phyloP scores from a whole-genome alignment of 2,113 vertebrate species.

The Pseudonaja textilis region DNA sequence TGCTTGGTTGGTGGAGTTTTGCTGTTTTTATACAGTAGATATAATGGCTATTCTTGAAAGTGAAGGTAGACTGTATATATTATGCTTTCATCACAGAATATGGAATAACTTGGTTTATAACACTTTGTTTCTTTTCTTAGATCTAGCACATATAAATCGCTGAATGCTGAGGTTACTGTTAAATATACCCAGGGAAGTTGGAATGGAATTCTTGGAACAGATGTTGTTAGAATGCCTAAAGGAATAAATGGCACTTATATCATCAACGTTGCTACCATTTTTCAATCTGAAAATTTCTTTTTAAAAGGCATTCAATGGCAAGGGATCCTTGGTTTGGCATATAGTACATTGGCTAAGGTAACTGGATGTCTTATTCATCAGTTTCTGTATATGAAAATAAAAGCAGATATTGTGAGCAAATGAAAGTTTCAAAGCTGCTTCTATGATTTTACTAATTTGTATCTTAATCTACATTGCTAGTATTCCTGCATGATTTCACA shows the following conservation, averaged over 20 bases:
- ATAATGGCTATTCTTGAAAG: background rate
- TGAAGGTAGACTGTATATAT: background rate
- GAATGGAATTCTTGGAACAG: conserved; percentile 87
- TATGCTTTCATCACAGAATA: background rate
- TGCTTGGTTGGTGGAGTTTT: background rate
- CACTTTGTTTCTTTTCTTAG: conserved; percentile 60
- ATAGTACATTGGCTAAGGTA: conserved; percentile 86
- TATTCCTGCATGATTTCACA: background rate
- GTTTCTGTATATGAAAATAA: background rate
- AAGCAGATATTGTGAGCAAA: background rate
- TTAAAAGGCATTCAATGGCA: conserved; percentile 91
- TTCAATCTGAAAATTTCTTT: conserved; percentile 90
- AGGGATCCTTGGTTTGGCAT: conserved; percentile 93
- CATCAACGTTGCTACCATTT: conserved; percentile 89
- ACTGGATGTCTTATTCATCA: conserved; percentile 23
- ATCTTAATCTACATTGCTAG: background rate
- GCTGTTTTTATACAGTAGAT: background rate
- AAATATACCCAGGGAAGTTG: conserved; percentile 95
- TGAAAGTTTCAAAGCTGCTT: too few relatives aligned
- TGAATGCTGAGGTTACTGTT: conserved; percentile 77
- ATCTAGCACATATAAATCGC: conserved; percentile 79
- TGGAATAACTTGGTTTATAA: background rate
- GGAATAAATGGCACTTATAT: conserved; percentile 78
- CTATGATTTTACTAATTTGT: background rate
- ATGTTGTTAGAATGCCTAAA: conserved; percentile 80